These are phyloP conservation scores for Leptinotarsa lineolata DNA, from an alignment of 1,140 invertebrate species.

Conservation along the genomic window DNA sequence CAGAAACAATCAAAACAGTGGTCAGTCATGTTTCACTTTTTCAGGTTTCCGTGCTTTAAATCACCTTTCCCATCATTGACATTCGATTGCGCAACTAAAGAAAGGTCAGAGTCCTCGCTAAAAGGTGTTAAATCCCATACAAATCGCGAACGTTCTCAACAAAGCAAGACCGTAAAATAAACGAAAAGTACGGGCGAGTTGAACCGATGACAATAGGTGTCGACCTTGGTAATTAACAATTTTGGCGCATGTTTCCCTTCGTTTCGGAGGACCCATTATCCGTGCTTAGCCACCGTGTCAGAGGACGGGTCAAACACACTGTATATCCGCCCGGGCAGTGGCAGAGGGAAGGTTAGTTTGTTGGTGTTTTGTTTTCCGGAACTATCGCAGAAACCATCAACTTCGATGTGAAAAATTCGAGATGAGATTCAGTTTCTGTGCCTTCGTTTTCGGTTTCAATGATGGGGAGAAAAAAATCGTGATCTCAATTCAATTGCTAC, in stretches of 20 bases:
- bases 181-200: neutral
- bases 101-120: neutral
- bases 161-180: neutral
- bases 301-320: constrained; percentile 36
- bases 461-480: too few relatives aligned
- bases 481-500: too few relatives aligned
- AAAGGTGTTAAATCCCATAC: neutral
- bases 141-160: neutral
- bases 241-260: constrained; percentile 13
- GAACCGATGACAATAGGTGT: constrained; percentile 21
- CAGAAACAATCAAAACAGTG: too few relatives aligned
- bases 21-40: too few relatives aligned
- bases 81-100: neutral
- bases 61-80: neutral
- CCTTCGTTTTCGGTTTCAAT: too few relatives aligned
- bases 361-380: too few relatives aligned
- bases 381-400: too few relatives aligned
- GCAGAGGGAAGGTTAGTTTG: neutral
- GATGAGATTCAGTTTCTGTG: too few relatives aligned
- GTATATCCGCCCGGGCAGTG: constrained; percentile 31
- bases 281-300: constrained; percentile 30
- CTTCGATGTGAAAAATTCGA: too few relatives aligned
- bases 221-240: constrained; percentile 26
- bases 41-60: too few relatives aligned
- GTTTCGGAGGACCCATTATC: constrained; percentile 23